phyloP scores from a whole-genome alignment of 2,797 vertebrate species.

The Agapornis canus region DNA sequence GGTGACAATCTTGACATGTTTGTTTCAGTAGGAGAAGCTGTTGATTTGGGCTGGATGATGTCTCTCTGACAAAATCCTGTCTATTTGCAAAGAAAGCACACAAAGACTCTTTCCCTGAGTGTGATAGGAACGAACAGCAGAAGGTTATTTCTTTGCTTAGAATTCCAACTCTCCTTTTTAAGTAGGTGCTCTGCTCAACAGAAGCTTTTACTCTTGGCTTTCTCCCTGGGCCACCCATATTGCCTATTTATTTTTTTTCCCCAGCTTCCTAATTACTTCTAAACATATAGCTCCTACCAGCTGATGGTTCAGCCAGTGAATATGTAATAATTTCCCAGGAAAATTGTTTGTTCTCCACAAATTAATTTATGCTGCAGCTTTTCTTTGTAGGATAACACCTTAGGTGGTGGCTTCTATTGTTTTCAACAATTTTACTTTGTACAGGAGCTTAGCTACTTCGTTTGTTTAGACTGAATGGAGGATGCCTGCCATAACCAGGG shows the following conservation, averaged over 20 bases:
- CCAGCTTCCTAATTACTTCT: slow-evolving; percentile 21
- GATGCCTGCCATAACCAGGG: background rate
- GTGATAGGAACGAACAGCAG: background rate
- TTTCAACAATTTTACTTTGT: background rate
- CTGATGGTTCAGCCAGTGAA: background rate
- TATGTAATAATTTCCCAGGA: slow-evolving; percentile 1
- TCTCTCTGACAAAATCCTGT: background rate
- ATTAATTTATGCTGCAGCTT: slow-evolving; percentile 23
- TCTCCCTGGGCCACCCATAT: slow-evolving; percentile 13
- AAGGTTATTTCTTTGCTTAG: slow-evolving; percentile 7
- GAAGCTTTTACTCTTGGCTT: background rate
- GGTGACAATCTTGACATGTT: fast-evolving
- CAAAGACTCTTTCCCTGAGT: background rate
- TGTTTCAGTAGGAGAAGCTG: background rate
- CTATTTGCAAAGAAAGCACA: background rate
- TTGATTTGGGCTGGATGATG: background rate
- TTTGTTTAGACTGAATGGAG: slow-evolving; percentile 9
- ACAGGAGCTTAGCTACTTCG: background rate
- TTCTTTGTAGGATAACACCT: background rate
- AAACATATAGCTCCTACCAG: background rate
- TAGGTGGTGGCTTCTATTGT: slow-evolving; percentile 6
- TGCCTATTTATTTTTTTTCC: background rate
- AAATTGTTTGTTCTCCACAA: slow-evolving; percentile 36
- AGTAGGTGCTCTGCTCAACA: background rate
- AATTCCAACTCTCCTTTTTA: background rate